Evolutionary conservation across 2,888 invertebrate species (phyloP), one percentile per base, ranked within the genome.

Genomic region (Muschampia plurimacula): DNA sequence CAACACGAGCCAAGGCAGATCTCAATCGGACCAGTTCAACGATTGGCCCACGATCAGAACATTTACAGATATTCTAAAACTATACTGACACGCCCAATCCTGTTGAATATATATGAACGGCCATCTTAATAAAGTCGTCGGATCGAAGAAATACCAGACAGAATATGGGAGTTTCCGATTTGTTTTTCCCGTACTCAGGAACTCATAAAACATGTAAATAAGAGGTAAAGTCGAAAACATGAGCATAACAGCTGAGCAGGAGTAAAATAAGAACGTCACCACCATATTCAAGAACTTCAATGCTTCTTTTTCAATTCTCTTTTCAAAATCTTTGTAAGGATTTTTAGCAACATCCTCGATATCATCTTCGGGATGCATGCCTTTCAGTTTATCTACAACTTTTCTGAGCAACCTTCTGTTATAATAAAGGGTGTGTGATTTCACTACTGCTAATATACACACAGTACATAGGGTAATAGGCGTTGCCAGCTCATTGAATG

Each of bases 91-190:
- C 75, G 88, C 86, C 75, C 80, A 80, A 78, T 85, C 83, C 69
- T 89, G 90, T 79, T 86, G 86, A 7, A 86, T 59, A 72, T 90
- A 90, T 7, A 87, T 77, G n/a, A 86, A 69, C 2, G 81, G 82
- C 89, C 88, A 89, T 32, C 79, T 74, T 1, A 69, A 32, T 15
- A 78, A 74, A 0, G 81, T 75, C 55, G 83, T 84, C 2, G 81
- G 81, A 76, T 91, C 86, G 65, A 88, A 87, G 73, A 83, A 87
- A 67, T 89, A 91, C 13, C 12, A 32, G 13, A 60, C 36, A 2
- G 13, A 13, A 36, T 5, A 36, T 1, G 59, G 59, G 6, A 60
- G 59, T n/a, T 60, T 60, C 10, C 59, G 10, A 36, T 2, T 36
- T 36, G 36, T 60, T 7, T 13, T 60, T 13, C 59, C 59, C 7